Base-by-base conservation (phyloP, 1,140 invertebrate species). In the Dinoponera quadriceps region DNA sequence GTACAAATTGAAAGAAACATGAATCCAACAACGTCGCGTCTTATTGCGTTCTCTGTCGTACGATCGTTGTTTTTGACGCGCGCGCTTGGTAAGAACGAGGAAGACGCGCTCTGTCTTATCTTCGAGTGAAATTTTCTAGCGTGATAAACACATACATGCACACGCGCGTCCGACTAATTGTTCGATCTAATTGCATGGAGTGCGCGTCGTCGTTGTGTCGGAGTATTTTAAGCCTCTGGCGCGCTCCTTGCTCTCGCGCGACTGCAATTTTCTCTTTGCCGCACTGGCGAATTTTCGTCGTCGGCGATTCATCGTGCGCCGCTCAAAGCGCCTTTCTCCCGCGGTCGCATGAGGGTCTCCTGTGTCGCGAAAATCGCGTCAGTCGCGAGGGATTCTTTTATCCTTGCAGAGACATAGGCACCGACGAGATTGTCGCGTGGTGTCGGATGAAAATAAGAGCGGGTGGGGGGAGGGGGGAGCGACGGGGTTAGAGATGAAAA, bases 401-500 rank as follows among this genome's bases (percentile, higher is more conserved):
- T 72, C 63, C 29, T 33, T 22, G 73, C 27, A 74, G 51, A 74
- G 51, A 25, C 60, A 73, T 44, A 16, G 63, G 22, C 25, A 51
- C 48, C 60, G 66, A 77, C 72, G 51, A 65, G 49, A 69, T 80
- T 83, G 81, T 66, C 63, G 69, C 54, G 51, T 25, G 74, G 83
- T 51, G 78, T 63, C 51, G 55, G 59, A 71, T 49, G 71, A 65
- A 71, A 85, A 69, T 77, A 85, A 84, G 69, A 78, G 20, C 59
- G 71, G 4, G 20, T 27, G 72, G 49, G 83, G 55, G 48, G 55
- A 55, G 25, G 27, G 33, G 33, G 49, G 14, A 78, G 54, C 18
- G 75, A 38, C 14, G 16, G 16, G 18, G 11, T n/a, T 54, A 69
- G 16, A 0, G 22, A 18, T 44, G 63, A 54, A 59, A 77, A 59